These are phyloP conservation scores for Melitaea athalia DNA, from an alignment of 2,888 invertebrate genomes.

Conservation along the genomic window DNA sequence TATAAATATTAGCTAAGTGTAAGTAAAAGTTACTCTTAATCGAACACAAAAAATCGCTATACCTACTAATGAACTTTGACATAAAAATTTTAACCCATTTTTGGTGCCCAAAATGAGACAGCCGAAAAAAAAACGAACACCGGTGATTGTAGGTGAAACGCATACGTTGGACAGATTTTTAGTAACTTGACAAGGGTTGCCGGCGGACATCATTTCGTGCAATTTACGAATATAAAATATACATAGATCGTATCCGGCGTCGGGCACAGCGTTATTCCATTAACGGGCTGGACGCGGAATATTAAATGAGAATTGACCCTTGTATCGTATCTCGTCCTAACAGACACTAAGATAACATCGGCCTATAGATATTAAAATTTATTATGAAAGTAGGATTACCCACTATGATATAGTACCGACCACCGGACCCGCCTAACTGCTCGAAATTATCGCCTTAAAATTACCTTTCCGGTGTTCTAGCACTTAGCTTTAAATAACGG, in stretches of 20 bases:
- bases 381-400: constrained; percentile 32
- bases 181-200: constrained; percentile 69
- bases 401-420: constrained; percentile 34
- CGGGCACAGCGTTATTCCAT: constrained; percentile 77
- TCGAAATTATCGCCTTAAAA: constrained; percentile 30
- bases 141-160: constrained; percentile 30
- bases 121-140: constrained; percentile 19
- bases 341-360: constrained; percentile 50
- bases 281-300: constrained; percentile 68
- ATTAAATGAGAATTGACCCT: constrained; percentile 71
- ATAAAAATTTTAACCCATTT: neutral
- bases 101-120: constrained; percentile 15
- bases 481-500: constrained; percentile 17
- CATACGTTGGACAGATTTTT: constrained; percentile 45
- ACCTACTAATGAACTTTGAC: neutral
- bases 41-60: neutral
- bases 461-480: constrained; percentile 24
- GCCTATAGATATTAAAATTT: constrained; percentile 42
- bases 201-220: constrained; percentile 63
- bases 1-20: neutral
- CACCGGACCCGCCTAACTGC: constrained; percentile 26
- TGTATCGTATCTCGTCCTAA: constrained; percentile 47
- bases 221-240: constrained; percentile 78
- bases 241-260: constrained; percentile 64
- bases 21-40: neutral